Evolutionary conservation across 2,797 vertebrate species (phyloP).

Genomic region (Rhynchonycteris naso): DNA sequence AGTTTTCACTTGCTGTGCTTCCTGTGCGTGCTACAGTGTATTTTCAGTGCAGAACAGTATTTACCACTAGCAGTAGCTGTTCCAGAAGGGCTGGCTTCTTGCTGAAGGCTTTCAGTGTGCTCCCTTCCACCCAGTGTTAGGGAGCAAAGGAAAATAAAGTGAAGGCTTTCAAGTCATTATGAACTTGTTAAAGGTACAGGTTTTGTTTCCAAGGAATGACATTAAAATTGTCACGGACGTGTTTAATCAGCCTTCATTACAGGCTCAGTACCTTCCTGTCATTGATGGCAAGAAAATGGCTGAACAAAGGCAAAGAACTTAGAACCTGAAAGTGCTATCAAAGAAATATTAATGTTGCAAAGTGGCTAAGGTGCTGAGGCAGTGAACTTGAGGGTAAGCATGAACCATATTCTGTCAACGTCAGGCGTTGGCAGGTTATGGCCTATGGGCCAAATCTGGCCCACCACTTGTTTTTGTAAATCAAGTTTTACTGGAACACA

Average conservation of each 20-base stretch:
- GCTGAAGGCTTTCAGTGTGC: not conserved
- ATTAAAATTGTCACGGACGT: not conserved
- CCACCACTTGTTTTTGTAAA: not conserved
- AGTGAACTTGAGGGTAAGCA: not conserved
- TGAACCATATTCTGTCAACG: not conserved
- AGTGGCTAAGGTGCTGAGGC: not conserved
- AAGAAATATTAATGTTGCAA: not conserved
- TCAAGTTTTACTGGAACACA: conserved; percentile 20
- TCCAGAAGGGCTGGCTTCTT: not conserved
- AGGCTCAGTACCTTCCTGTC: not conserved
- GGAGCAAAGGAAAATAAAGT: conserved; percentile 16
- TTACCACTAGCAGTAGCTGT: not conserved
- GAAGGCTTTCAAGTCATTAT: not conserved
- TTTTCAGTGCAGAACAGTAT: conserved; percentile 17
- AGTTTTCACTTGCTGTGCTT: not conserved
- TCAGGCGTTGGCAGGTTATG: not conserved
- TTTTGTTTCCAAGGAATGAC: not conserved
- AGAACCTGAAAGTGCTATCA: not conserved
- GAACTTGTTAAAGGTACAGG: not conserved
- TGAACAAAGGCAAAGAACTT: not conserved
- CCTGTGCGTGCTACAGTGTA: not conserved
- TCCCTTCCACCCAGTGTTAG: not conserved
- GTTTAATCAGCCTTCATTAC: not conserved
- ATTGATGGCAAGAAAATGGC: not conserved
- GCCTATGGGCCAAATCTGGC: not conserved